Evolutionary conservation across 1,140 invertebrate species (phyloP).

Genomic region (Protaetia brevitarsis): DNA sequence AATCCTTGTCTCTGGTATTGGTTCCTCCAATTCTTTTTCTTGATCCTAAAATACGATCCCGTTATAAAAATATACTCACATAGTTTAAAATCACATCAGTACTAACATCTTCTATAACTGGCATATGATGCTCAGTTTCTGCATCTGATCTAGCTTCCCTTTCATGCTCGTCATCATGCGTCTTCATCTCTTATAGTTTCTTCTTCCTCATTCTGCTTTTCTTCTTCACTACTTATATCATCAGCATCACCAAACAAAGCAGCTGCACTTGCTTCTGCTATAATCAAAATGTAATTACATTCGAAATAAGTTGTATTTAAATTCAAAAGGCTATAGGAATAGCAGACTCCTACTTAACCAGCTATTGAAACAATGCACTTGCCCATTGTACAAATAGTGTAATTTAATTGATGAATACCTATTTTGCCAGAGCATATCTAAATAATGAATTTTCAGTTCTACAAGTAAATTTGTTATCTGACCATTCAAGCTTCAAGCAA

Average conservation of each 20-base stretch:
- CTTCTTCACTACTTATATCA: constrained; percentile 83
- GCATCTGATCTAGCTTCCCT: constrained; percentile 42
- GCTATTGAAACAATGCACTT: constrained; percentile 6
- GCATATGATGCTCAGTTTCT: constrained; percentile 50
- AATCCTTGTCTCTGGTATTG: constrained; percentile 86
- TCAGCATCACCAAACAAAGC: constrained; percentile 89
- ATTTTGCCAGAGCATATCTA: too few relatives aligned
- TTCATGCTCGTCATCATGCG: constrained; percentile 43
- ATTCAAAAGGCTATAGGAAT: not conserved
- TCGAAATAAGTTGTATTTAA: constrained; percentile 7
- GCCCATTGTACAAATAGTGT: too few relatives aligned
- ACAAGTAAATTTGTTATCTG: too few relatives aligned
- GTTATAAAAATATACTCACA: constrained; percentile 24
- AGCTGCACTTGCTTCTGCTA: constrained; percentile 62
- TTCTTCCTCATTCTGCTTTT: constrained; percentile 55
- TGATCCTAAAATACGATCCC: constrained; percentile 46
- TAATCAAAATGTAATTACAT: not conserved
- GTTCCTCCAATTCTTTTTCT: constrained; percentile 65
- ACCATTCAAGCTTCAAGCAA: too few relatives aligned
- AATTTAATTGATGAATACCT: too few relatives aligned
- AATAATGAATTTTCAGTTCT: too few relatives aligned
- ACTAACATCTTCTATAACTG: constrained; percentile 32
- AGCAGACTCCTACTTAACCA: constrained; percentile 4
- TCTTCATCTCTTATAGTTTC: constrained; percentile 45
- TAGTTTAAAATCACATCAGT: not conserved